Conservation (phyloP, 1,140 invertebrate species). For the Philopotamus ludificatus region DNA sequence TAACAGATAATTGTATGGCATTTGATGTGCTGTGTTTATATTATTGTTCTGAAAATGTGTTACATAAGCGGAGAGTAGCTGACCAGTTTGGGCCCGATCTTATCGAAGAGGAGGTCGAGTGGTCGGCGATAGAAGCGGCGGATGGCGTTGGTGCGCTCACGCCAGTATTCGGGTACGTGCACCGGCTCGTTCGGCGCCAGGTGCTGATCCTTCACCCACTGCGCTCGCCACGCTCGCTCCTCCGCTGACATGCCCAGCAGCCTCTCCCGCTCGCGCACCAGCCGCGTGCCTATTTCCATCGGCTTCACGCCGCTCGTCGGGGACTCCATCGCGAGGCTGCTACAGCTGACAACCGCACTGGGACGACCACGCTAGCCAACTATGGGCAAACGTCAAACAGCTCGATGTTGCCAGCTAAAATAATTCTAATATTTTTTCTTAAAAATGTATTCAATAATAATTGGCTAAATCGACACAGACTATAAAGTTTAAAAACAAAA, state of each 20-base stretch:
- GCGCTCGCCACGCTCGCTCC: conserved; percentile 78
- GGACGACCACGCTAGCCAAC: background rate
- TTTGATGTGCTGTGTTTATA: too few species aligned
- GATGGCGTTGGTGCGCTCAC: conserved; percentile 73
- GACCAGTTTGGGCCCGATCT: conserved; percentile 64
- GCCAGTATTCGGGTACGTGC: conserved; percentile 64
- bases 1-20: too few species aligned
- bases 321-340: conserved; percentile 39
- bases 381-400: background rate
- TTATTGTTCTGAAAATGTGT: too few species aligned
- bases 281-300: conserved; percentile 72
- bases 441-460: too few species aligned
- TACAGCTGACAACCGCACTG: background rate
- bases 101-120: conserved; percentile 61
- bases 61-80: conserved; percentile 35
- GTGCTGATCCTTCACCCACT: conserved; percentile 81
- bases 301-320: conserved; percentile 64
- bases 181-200: conserved; percentile 71
- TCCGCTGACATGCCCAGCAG: conserved; percentile 76
- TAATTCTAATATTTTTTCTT: too few species aligned
- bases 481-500: too few species aligned
- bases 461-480: too few species aligned
- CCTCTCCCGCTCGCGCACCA: conserved; percentile 72
- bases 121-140: conserved; percentile 72
- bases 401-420: background rate